These are phyloP conservation scores for Bos javanicus DNA, from an alignment of 2,113 vertebrate species.

Conservation along the genomic window DNA sequence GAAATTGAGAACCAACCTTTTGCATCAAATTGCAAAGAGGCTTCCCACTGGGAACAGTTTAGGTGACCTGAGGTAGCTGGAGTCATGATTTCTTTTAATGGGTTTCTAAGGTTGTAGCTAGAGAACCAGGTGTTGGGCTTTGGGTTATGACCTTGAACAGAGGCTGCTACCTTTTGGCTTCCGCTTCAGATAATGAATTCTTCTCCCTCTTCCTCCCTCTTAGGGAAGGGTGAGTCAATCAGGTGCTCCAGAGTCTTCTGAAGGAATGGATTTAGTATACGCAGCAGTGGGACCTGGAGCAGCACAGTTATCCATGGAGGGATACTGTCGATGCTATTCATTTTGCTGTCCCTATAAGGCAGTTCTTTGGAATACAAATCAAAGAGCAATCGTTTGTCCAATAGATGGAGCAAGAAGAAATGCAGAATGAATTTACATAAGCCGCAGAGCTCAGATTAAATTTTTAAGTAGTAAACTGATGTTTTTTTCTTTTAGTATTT, in stretches of 20 bases:
- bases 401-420: neutral
- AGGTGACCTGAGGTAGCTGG: neutral
- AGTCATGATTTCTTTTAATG: neutral
- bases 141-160: slow-evolving; percentile 12
- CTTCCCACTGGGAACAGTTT: neutral
- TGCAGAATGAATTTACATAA: neutral
- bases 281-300: neutral
- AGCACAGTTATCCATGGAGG: neutral
- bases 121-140: neutral
- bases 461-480: neutral
- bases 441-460: neutral
- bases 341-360: neutral
- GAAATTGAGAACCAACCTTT: neutral
- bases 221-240: slow-evolving; percentile 12
- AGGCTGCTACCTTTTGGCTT: slow-evolving; percentile 29
- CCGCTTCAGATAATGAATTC: slow-evolving; percentile 29
- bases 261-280: neutral
- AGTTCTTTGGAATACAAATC: neutral
- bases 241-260: neutral
- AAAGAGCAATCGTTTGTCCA: neutral
- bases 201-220: neutral
- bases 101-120: neutral
- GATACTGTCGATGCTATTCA: neutral
- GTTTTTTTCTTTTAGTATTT: neutral
- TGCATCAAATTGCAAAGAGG: neutral